Evolutionary conservation across 2,888 invertebrate species (phyloP), one percentile per base, ranked within the genome.

Genomic region (Drosophila kokeensis): DNA sequence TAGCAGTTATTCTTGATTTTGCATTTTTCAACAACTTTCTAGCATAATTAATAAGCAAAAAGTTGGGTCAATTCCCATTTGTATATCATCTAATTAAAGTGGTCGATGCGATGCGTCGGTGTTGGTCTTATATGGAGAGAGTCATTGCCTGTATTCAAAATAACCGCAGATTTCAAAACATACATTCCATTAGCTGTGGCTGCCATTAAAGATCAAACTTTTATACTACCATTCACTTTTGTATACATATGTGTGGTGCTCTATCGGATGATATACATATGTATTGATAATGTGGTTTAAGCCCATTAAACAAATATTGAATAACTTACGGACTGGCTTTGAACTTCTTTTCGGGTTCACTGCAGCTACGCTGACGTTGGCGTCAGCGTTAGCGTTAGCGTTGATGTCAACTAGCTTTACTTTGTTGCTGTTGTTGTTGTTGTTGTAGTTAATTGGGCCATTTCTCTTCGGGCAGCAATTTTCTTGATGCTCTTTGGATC

Each of bases 391-490:
- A 11, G 24, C 24, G 49, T 50, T 42, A 7, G 13, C 53, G 24
- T 54, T 24, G 29, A 38, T 30, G 8, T 38, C 18, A 38, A 29
- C 13, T 4, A 29, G 2, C 15, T 11, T 54, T n/a, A n/a, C 13
- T n/a, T 38, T n/a, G 21, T 50, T 49, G 58, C 40, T 48, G 27
- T 42, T 40, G 49, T 38, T n/a, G 21, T 50, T 50, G 58, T 49
- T 48, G 27, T 42, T 40, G 49, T 54, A 40, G 34, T 68, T 48
- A 34, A 60, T 57, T 60, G 50, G 49, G n/a, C 36, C 78, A 78
- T 79, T 70, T 78, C 78, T 71, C 75, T 78, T 71, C 59, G 32
- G 67, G 48, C 63, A 50, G 48, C 62, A 49, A 52, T 62, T 67
- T 54, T 67, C 21, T 59, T 53, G 49, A 11, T 27, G 18, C 29